Percentiles rank a stretch among this genome's conserved stretches.
phyloP scores from a whole-genome alignment of 53 echinoderm and acorn worm genomes.

The Hippasteria phrygiana region DNA sequence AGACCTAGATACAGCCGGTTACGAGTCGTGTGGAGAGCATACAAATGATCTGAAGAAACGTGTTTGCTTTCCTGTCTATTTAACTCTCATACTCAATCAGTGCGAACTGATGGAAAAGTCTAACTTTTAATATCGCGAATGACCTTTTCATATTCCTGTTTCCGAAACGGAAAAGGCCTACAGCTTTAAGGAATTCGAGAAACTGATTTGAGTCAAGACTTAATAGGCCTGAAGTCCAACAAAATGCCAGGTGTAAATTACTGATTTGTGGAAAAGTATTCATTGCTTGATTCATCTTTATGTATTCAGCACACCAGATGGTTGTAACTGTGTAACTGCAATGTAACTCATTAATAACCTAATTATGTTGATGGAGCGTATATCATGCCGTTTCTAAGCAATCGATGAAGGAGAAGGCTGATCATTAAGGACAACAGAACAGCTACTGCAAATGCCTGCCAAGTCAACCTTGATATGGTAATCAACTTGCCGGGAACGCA shows the following conservation, averaged over 20 bases:
- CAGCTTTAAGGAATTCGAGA: not conserved
- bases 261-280: no score
- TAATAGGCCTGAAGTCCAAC: no score
- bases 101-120: not conserved
- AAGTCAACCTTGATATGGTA: not conserved
- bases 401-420: no score
- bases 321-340: no score
- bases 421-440: not conserved
- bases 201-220: not conserved
- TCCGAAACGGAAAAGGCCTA: no score
- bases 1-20: not conserved
- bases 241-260: no score
- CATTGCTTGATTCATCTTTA: no score
- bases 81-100: not conserved
- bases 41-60: not conserved
- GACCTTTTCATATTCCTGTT: no score
- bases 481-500: not conserved
- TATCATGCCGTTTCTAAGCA: no score
- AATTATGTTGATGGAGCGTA: no score
- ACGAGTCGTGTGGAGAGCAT: not conserved
- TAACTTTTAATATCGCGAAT: not conserved
- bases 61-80: not conserved
- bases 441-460: not conserved
- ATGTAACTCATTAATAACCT: no score
- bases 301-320: no score